These are phyloP conservation scores for Nibea coibor DNA, from an alignment of 2,113 vertebrate genomes.

Conservation along the genomic window DNA sequence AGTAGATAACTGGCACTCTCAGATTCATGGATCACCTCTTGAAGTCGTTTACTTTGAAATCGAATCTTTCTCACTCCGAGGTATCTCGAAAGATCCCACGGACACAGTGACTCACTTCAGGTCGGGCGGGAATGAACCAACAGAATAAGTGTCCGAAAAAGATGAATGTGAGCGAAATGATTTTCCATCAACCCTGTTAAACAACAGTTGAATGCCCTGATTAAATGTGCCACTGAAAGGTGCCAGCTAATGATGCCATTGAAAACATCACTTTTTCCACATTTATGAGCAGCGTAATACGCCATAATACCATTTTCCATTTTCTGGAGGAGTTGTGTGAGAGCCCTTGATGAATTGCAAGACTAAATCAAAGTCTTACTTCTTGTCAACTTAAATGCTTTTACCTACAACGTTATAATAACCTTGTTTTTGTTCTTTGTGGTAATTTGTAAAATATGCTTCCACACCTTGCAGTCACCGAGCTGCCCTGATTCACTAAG, in stretches of 20 bases:
- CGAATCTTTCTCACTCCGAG: constrained; percentile 21
- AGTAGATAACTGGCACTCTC: constrained; percentile 38
- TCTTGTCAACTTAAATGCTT: neutral
- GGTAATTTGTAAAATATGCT: constrained; percentile 20
- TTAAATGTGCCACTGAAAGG: constrained; percentile 40
- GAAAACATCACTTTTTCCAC: constrained; percentile 41
- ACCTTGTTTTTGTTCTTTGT: constrained; percentile 28
- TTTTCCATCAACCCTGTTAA: constrained; percentile 39
- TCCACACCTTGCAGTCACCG: constrained; percentile 23
- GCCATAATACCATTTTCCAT: constrained; percentile 26
- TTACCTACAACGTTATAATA: constrained; percentile 16
- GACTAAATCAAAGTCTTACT: constrained; percentile 15
- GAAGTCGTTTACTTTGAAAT: constrained; percentile 55
- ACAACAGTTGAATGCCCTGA: constrained; percentile 27
- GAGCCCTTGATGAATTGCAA: constrained; percentile 9
- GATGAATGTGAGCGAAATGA: constrained; percentile 8
- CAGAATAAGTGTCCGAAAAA: constrained; percentile 14
- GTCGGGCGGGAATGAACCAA: neutral
- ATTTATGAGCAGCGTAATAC: constrained; percentile 29
- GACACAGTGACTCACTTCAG: constrained; percentile 23
- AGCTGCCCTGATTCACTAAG: constrained; percentile 32
- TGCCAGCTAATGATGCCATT: constrained; percentile 31
- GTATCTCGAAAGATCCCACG: constrained; percentile 3
- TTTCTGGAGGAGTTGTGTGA: neutral
- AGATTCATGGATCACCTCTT: constrained; percentile 27